phyloP scores from a whole-genome alignment of 1,140 invertebrate species.

The Eupristina koningsbergeri region DNA sequence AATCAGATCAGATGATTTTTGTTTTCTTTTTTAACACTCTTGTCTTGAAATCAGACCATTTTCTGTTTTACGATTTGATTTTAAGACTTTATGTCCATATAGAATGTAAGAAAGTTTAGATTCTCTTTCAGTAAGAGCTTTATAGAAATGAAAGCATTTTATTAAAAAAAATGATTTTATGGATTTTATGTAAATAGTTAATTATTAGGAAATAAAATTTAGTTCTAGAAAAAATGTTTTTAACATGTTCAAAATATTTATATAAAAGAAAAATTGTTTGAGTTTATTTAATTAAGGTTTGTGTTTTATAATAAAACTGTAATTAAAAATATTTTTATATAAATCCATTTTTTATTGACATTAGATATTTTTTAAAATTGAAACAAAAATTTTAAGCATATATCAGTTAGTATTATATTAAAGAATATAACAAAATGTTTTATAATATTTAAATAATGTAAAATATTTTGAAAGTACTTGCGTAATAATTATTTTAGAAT shows the following conservation, averaged over 20 bases:
- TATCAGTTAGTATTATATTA: too few species aligned
- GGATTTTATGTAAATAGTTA: background rate
- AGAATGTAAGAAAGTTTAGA: constrained; percentile 2
- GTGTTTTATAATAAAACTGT: background rate
- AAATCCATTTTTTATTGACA: background rate
- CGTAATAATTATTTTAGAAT: too few species aligned
- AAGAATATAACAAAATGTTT: too few species aligned
- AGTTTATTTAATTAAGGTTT: background rate
- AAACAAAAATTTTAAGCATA: too few species aligned
- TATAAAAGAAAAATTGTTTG: background rate
- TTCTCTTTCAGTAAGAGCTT: background rate
- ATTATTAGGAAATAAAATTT: background rate
- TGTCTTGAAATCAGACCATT: constrained; percentile 9
- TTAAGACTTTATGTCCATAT: background rate
- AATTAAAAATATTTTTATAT: background rate
- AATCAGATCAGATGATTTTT: background rate
- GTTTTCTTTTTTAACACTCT: background rate
- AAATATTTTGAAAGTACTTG: too few species aligned
- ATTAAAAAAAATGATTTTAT: background rate
- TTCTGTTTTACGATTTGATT: constrained; percentile 17
- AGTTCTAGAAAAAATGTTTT: background rate
- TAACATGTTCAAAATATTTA: background rate
- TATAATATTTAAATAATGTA: too few species aligned
- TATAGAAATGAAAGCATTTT: background rate
- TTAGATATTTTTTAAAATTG: background rate